phyloP scores from a whole-genome alignment of 1,140 invertebrate species.

The Leptinotarsa lineolata region DNA sequence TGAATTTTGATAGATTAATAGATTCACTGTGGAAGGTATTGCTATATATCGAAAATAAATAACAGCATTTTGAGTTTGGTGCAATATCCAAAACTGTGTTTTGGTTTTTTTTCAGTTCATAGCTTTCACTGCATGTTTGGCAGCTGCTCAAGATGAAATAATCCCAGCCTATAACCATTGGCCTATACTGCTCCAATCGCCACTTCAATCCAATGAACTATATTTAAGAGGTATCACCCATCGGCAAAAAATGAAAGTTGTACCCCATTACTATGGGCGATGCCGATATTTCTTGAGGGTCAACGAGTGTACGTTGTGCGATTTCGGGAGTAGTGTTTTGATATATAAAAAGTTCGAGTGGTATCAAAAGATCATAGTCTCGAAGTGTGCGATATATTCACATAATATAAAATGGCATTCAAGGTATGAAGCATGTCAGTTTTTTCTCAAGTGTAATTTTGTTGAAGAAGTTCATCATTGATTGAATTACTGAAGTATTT shows the following conservation, averaged over 20 bases:
- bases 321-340: not conserved
- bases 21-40: too few relatives aligned
- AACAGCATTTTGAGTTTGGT: too few relatives aligned
- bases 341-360: not conserved
- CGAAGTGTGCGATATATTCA: not conserved
- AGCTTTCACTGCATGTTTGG: slow-evolving; percentile 21
- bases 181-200: slow-evolving; percentile 52
- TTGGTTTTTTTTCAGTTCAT: slow-evolving; percentile 22
- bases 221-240: not conserved
- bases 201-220: not conserved
- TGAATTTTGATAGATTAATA: too few relatives aligned
- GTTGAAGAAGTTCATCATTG: too few relatives aligned
- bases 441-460: too few relatives aligned
- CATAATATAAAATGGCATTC: not conserved
- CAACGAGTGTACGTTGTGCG: not conserved
- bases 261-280: not conserved
- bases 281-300: not conserved
- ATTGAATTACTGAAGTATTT: too few relatives aligned
- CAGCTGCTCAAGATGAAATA: slow-evolving; percentile 27
- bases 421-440: not conserved
- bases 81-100: too few relatives aligned
- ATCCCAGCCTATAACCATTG: slow-evolving; percentile 45
- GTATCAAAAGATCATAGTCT: not conserved
- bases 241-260: not conserved
- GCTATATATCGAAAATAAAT: too few relatives aligned